phyloP scores from a whole-genome alignment of 2,797 vertebrate genomes.

The Sebastes cheni region DNA sequence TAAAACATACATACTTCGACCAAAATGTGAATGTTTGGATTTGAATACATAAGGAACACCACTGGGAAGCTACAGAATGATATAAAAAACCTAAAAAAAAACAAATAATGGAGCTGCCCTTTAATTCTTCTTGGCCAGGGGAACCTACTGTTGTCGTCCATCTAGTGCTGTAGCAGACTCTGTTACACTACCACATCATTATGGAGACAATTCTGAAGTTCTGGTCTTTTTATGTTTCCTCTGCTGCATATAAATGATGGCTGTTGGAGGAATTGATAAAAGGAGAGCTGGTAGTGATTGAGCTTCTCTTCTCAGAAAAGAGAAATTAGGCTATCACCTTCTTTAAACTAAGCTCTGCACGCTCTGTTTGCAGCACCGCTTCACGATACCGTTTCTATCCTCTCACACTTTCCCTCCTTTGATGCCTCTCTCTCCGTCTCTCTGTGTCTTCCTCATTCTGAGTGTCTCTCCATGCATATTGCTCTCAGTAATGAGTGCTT shows the following conservation, averaged over 20 bases:
- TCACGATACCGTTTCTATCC: slow-evolving; percentile 26
- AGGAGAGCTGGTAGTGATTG: slow-evolving; percentile 38
- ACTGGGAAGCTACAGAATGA: no score
- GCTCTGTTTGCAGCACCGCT: slow-evolving; percentile 8
- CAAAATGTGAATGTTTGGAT: no score
- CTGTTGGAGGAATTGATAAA: slow-evolving; percentile 44
- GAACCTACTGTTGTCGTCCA: background rate
- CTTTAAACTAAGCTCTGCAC: slow-evolving; percentile 33
- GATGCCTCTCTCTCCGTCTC: slow-evolving; percentile 10
- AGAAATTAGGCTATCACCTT: slow-evolving; percentile 34
- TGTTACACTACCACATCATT: background rate
- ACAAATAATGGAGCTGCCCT: background rate
- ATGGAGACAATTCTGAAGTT: background rate
- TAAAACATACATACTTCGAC: no score
- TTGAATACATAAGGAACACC: no score
- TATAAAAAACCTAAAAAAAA: no score
- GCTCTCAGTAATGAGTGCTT: slow-evolving; percentile 67
- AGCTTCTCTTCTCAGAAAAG: slow-evolving; percentile 40
- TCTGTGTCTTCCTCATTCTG: slow-evolving; percentile 25
- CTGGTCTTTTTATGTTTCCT: background rate
- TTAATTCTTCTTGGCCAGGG: background rate
- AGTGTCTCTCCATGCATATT: slow-evolving; percentile 61
- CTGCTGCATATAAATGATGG: slow-evolving; percentile 18
- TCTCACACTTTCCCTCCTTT: slow-evolving; percentile 23
- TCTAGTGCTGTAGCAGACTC: background rate